A percentile compares a stretch with the other conserved stretches of the same genome.
Conservation (phyloP, 1,140 invertebrate species). For the Bombus consobrinus region DNA sequence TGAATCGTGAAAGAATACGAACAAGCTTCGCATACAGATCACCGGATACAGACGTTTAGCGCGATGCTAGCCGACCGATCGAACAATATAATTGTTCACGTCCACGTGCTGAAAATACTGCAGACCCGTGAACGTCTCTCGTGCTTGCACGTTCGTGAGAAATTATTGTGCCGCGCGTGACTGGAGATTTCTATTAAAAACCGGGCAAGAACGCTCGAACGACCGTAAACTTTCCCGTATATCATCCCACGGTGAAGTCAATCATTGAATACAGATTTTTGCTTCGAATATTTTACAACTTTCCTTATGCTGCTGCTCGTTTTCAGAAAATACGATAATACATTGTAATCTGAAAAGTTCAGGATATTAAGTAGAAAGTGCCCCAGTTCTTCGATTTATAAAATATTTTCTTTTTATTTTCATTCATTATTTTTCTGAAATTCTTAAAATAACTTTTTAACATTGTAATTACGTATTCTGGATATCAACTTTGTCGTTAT, state of each 20-base stretch:
- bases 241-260: constrained; percentile 17
- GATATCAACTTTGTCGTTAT: not conserved
- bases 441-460: too few relatives aligned
- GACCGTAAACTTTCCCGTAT: constrained; percentile 19
- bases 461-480: too few relatives aligned
- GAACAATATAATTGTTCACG: constrained; percentile 52
- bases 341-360: too few relatives aligned
- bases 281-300: too few relatives aligned
- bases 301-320: not conserved
- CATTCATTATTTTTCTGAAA: too few relatives aligned
- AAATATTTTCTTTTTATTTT: not conserved
- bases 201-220: constrained; percentile 24
- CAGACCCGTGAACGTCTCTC: constrained; percentile 2
- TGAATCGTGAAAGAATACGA: constrained; percentile 28
- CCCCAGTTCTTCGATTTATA: too few relatives aligned
- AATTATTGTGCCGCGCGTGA: constrained; percentile 49
- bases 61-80: constrained; percentile 26
- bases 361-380: too few relatives aligned
- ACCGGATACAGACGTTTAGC: constrained; percentile 13
- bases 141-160: constrained; percentile 50
- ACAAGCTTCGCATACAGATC: constrained; percentile 33
- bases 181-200: constrained; percentile 44
- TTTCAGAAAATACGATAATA: not conserved
- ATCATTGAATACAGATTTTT: constrained; percentile 31
- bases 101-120: constrained; percentile 46